phyloP scores from a whole-genome alignment of 2,888 invertebrate species.

The Dryomyza anilis region DNA sequence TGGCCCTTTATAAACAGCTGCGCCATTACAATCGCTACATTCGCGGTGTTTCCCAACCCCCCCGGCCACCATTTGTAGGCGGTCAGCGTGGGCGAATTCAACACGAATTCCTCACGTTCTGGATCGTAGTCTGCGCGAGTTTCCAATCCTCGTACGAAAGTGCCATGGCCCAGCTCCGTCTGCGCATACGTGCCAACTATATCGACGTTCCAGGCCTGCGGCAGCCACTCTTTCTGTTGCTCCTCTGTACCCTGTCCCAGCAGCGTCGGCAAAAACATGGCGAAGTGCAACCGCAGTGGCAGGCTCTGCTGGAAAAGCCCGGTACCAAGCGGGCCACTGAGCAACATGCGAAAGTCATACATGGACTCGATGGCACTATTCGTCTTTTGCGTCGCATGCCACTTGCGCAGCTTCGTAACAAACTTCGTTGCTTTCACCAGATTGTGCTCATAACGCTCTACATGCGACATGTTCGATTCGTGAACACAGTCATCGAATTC shows the following conservation, averaged over 20 bases:
- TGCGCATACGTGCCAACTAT: conserved; percentile 94
- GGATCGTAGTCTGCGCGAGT: conserved; percentile 90
- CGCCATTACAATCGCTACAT: conserved; percentile 89
- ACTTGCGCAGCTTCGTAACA: conserved; percentile 71
- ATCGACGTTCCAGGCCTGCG: conserved; percentile 76
- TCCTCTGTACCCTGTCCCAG: conserved; percentile 84
- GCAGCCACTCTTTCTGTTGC: conserved; percentile 86
- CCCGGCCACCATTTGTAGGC: conserved; percentile 99
- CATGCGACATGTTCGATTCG: conserved; percentile 47
- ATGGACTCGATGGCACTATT: conserved; percentile 60
- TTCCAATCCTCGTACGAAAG: conserved; percentile 85
- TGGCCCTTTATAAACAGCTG: conserved; percentile 82
- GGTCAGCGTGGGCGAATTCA: conserved; percentile 84
- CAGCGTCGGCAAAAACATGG: conserved; percentile 89
- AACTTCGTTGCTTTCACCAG: conserved; percentile 58
- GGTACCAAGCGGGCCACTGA: conserved; percentile 49
- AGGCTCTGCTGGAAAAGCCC: conserved; percentile 53
- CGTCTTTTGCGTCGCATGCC: conserved; percentile 65
- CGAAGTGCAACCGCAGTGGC: conserved; percentile 76
- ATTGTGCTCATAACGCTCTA: conserved; percentile 48
- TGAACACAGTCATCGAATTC: conserved; percentile 44
- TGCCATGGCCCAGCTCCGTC: conserved; percentile 95
- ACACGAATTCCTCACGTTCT: conserved; percentile 77
- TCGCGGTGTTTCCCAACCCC: conserved; percentile 88
- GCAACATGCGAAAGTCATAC: conserved; percentile 43